Evolutionary conservation across 2,888 invertebrate genomes (phyloP).

Genomic region (Lasioglossum calceatum): DNA sequence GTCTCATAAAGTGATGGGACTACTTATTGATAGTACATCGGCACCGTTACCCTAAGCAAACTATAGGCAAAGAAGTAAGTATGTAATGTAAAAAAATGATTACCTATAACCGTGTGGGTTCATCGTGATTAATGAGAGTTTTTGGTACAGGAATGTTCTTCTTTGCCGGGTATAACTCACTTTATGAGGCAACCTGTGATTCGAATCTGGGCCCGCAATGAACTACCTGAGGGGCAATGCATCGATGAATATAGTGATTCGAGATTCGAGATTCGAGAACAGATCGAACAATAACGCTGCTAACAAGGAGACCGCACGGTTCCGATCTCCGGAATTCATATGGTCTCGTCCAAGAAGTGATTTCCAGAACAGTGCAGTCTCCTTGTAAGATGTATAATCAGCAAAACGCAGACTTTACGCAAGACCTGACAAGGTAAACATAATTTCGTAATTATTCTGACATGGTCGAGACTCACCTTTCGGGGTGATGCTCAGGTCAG

Average conservation of each 20-base stretch:
- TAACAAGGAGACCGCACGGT: background rate
- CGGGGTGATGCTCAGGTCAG: slow-evolving; percentile 96
- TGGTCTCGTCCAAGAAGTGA: background rate
- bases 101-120: slow-evolving; percentile 36
- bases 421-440: background rate
- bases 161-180: slow-evolving; percentile 34
- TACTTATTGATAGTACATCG: background rate
- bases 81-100: slow-evolving; percentile 26
- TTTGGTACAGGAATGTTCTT: slow-evolving; percentile 40
- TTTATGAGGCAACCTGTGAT: slow-evolving; percentile 50
- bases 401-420: background rate
- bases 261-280: background rate
- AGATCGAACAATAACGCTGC: background rate
- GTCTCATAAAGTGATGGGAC: slow-evolving; percentile 47
- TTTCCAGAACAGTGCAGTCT: background rate
- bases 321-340: background rate
- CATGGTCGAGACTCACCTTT: slow-evolving; percentile 89
- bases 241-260: background rate
- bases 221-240: slow-evolving; percentile 33
- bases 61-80: slow-evolving; percentile 7
- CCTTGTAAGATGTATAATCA: background rate
- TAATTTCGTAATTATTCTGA: background rate
- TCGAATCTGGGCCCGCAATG: slow-evolving; percentile 20
- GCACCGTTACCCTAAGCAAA: background rate
- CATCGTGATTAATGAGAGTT: slow-evolving; percentile 34